Evolutionary conservation across 2,888 invertebrate genomes (phyloP), one percentile per base, ranked within the genome.

Genomic region (Meteorus colon): DNA sequence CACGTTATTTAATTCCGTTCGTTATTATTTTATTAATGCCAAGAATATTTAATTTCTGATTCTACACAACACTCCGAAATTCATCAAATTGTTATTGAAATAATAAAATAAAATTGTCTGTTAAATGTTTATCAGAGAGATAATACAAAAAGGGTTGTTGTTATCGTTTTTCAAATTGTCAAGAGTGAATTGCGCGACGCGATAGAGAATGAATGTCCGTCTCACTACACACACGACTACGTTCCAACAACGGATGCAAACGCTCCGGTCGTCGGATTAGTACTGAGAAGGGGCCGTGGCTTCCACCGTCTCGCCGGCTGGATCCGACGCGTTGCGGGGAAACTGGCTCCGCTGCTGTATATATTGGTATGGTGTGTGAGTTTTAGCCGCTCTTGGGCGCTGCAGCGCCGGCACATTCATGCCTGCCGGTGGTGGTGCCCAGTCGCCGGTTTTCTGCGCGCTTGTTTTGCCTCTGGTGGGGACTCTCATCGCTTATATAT

Each of bases 261-360:
- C 85, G 83, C 84, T 85, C 83, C 87, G 86, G 82, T 84, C 83
- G 88, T 87, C 87, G 87, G 88, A 85, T 86, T 85, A 84, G 85
- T 85, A 89, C 89, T 88, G 87, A 87, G 78, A 83, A 81, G 81
- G 77, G 80, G 81, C 78, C 79, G 81, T 82, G 83, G 85, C 83
- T 83, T 78, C 80, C n/a, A 55, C 55, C 10, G 55, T 55, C 77
- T 74, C 79, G 66, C 79, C 77, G 78, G 77, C 59, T 79, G 55
- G 79, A 83, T 81, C 82, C 82, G 82, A 80, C 83, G 85, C 83
- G 85, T 69, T 55, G 55, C 55, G 29, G 60, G 71, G 31, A 84
- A 83, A 85, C 86, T 81, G 75, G 77, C 75, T 73, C 60, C 10
- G 55, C 55, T 55, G 55, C 55, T 55, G 55, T 55, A 55, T 55